Percentiles rank a stretch among this genome's conserved stretches.
Evolutionary conservation across 2,797 vertebrate species (phyloP).

Genomic region (Mormyrus hasselquistii): DNA sequence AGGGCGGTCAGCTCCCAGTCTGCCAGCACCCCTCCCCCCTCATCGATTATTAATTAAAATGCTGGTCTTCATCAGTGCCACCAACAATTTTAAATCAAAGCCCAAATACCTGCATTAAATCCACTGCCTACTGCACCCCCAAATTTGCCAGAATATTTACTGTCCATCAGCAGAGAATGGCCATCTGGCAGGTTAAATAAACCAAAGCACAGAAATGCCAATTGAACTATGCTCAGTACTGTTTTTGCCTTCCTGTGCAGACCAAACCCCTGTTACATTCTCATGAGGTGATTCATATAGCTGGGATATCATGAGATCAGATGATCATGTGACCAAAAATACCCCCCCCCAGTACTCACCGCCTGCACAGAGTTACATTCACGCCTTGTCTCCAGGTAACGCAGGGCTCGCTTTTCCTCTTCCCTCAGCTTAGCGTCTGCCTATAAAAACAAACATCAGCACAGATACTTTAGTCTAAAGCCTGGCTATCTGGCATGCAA

Average conservation of each 20-base stretch:
- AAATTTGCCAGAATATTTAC: not conserved
- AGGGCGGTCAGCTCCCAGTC: not conserved
- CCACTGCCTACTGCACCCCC: not conserved
- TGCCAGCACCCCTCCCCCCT: not conserved
- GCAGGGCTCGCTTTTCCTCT: slow-evolving; percentile 92
- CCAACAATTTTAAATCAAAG: not conserved
- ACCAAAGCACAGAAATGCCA: not conserved
- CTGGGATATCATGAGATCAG: not conserved
- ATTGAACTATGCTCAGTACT: not conserved
- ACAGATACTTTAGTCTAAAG: not conserved
- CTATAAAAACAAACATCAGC: slow-evolving; percentile 47
- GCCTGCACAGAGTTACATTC: slow-evolving; percentile 98
- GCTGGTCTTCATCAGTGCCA: not conserved
- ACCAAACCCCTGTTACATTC: not conserved
- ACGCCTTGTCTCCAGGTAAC: slow-evolving; percentile 92
- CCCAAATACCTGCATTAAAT: not conserved
- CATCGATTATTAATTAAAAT: not conserved
- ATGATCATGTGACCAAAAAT: not conserved
- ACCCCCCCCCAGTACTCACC: slow-evolving; percentile 59
- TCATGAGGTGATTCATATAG: not conserved
- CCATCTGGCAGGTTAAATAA: not conserved
- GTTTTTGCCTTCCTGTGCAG: not conserved
- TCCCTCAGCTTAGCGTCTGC: slow-evolving; percentile 97
- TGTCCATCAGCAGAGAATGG: not conserved
- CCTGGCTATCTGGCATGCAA: not conserved